A percentile compares a stretch with the other conserved stretches of the same genome.
Conservation (phyloP, 2,113 vertebrate species). For the Ondatra zibethicus region DNA sequence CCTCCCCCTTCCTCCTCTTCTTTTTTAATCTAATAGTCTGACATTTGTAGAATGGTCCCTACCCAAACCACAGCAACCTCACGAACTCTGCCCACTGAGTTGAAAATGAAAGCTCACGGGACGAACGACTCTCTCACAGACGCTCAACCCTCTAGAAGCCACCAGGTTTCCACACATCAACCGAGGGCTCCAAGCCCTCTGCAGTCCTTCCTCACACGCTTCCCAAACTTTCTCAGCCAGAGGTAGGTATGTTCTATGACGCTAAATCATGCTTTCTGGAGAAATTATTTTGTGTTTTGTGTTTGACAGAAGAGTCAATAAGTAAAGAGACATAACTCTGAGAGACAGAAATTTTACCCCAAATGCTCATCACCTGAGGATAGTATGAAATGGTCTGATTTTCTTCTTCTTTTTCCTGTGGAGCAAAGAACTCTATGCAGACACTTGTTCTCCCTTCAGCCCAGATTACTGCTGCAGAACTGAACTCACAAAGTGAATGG, state of each 20-base stretch:
- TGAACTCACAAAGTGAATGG: neutral
- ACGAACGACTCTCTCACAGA: neutral
- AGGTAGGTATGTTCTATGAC: neutral
- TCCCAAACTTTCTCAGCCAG: neutral
- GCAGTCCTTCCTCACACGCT: neutral
- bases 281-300: neutral
- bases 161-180: neutral
- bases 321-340: slow-evolving; percentile 22
- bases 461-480: neutral
- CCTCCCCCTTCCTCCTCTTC: neutral
- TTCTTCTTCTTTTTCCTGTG: neutral
- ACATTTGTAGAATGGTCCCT: slow-evolving; percentile 70
- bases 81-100: slow-evolving; percentile 26
- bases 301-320: slow-evolving; percentile 29
- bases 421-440: neutral
- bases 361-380: neutral
- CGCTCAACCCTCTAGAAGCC: too few relatives aligned
- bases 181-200: neutral
- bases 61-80: neutral
- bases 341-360: neutral
- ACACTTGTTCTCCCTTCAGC: neutral
- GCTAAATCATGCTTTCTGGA: neutral
- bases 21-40: slow-evolving; percentile 47
- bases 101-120: slow-evolving; percentile 41
- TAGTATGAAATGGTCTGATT: slow-evolving; percentile 10